Evolutionary conservation across 2,113 vertebrate genomes (phyloP).

Genomic region (Sorex araneus): DNA sequence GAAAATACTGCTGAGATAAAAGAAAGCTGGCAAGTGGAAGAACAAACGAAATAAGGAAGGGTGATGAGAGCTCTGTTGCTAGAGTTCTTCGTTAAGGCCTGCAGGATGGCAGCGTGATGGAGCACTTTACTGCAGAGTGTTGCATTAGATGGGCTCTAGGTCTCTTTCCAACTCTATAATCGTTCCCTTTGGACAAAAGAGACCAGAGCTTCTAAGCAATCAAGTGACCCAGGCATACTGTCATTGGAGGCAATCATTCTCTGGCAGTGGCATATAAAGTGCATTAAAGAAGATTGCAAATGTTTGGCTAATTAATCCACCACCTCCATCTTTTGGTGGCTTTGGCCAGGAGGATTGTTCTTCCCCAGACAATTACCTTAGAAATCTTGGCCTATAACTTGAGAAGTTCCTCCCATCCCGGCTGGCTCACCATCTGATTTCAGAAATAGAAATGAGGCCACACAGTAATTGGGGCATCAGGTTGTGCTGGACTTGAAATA

Average conservation of each 20-base stretch:
- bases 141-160: not conserved
- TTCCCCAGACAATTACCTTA: not conserved
- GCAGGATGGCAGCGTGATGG: not conserved
- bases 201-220: conserved; percentile 1
- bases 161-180: conserved; percentile 25
- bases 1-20: conserved; percentile 29
- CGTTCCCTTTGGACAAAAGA: conserved; percentile 26
- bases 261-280: not conserved
- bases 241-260: not conserved
- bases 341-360: not conserved
- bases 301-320: not conserved
- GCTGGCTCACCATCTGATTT: not conserved
- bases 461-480: not conserved
- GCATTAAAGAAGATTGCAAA: not conserved
- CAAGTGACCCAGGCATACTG: not conserved
- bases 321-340: not conserved
- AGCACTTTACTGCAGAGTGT: not conserved
- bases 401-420: not conserved
- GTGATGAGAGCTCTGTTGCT: not conserved
- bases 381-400: not conserved
- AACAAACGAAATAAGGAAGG: not conserved
- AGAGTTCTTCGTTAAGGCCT: not conserved
- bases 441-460: not conserved
- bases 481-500: not conserved
- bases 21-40: conserved; percentile 18